Base-by-base conservation (phyloP, 2,888 invertebrate species). In the Miltochrista miniata region DNA sequence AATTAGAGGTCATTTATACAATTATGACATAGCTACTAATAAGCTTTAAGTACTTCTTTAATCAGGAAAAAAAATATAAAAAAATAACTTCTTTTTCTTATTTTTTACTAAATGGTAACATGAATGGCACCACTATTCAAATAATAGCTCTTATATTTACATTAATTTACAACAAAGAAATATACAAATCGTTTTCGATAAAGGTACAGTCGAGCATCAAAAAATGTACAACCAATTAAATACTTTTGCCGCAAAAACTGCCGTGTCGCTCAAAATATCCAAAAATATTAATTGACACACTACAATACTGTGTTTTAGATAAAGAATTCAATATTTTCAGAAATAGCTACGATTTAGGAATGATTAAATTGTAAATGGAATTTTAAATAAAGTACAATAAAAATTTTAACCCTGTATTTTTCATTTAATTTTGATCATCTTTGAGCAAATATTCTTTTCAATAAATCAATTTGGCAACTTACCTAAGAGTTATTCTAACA, bases 91-190 rank as follows among this genome's bases (percentile, higher is more conserved):
- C 56, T 56, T 24, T 24, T 24, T 60, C 66, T 54, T 62, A 59
- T 30, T 10, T 56, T 65, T 55, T 78, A 74, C 45, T 74, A 72
- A 85, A 87, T 87, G 90, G 90, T 90, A 90, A 90, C 89, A 73
- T 56, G 64, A 68, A 90, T 90, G 90, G 89, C 90, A 88, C 88
- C 88, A 87, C 73, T 81, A 64, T 53, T 56, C 52, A 61, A 54
- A 62, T 61, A 53, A 39, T 58, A 11, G 9, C 53, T 51, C 52
- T 31, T 45, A 49, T 64, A 65, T 66, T 63, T 54, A 61, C 54
- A 61, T 46, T 50, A 56, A 62, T 62, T 53, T 61, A 59, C 60
- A 71, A 34, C 44, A 49, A 45, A 30, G 4, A 34, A 40, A 46
- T 14, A 41, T 36, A 48, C 12, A 37, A 64, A 51, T 14, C 52